These are phyloP conservation scores for Malthinus seriepunctatus DNA, from an alignment of 2,888 invertebrate genomes.

Conservation along the genomic window DNA sequence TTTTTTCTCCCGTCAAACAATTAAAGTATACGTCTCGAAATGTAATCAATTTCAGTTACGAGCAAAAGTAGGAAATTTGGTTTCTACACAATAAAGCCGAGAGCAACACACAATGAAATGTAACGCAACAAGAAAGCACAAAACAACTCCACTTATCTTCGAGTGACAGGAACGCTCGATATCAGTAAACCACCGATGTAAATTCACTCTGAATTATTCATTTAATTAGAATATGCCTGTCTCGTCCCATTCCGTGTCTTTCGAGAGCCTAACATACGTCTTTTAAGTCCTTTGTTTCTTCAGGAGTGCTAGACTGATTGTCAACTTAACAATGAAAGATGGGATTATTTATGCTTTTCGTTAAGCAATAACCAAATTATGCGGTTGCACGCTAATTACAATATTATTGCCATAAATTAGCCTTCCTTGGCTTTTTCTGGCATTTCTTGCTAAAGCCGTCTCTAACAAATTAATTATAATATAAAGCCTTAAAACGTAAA, in stretches of 20 bases:
- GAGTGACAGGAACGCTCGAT: constrained; percentile 32
- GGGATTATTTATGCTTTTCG: constrained; percentile 19
- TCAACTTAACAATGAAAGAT: constrained; percentile 16
- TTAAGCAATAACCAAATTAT: constrained; percentile 13
- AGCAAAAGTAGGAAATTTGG: constrained; percentile 1
- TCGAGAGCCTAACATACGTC: constrained; percentile 23
- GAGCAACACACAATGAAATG: background rate
- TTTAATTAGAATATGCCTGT: constrained; percentile 40
- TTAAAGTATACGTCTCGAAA: no score
- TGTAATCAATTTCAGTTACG: background rate
- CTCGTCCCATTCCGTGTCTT: constrained; percentile 33
- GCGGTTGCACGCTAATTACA: constrained; percentile 16
- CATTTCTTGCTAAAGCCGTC: background rate
- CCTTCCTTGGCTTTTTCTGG: constrained; percentile 8
- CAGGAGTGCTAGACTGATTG: constrained; percentile 21
- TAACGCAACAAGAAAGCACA: constrained; percentile 27
- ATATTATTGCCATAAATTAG: constrained; percentile 10
- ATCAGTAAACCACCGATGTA: constrained; percentile 36
- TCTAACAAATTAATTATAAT: background rate
- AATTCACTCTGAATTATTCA: constrained; percentile 39
- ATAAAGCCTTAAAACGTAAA: no score
- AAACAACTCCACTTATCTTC: constrained; percentile 33
- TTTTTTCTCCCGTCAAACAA: no score
- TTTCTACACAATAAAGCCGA: background rate
- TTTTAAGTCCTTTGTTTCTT: constrained; percentile 17